Conservation (phyloP, 2,797 vertebrate species). For the Pygocentrus nattereri region DNA sequence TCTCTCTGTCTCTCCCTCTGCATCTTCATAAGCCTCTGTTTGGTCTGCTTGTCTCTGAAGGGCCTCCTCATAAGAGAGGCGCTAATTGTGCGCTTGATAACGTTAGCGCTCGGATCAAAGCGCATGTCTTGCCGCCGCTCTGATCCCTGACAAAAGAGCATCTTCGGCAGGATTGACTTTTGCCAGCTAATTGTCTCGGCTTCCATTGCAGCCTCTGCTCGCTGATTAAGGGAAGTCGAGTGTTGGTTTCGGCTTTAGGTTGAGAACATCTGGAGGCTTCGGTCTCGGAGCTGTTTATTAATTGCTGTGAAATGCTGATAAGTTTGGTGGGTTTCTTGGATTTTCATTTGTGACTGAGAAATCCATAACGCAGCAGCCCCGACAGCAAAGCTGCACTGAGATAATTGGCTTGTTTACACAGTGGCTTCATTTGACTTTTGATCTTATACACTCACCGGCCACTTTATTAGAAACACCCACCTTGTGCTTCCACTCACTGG, state of each 20-base stretch:
- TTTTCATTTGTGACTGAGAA: not conserved
- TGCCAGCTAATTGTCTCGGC: conserved; percentile 32
- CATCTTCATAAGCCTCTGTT: conserved; percentile 56
- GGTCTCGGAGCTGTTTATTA: not conserved
- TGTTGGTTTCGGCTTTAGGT: not conserved
- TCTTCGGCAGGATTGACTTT: conserved; percentile 39
- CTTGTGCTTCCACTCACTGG: too few relatives aligned
- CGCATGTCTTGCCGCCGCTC: conserved; percentile 4
- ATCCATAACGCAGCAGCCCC: not conserved
- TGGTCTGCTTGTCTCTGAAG: conserved; percentile 35
- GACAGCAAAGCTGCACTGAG: not conserved
- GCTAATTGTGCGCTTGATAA: conserved; percentile 73
- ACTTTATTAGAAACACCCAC: not conserved
- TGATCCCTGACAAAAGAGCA: conserved; percentile 7
- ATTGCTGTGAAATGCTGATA: not conserved
- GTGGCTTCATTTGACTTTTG: not conserved
- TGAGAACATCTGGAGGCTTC: not conserved
- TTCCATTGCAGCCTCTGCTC: not conserved
- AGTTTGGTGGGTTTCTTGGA: not conserved
- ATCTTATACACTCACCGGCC: not conserved
- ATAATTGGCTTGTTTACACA: not conserved
- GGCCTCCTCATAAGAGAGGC: conserved; percentile 72
- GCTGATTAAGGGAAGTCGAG: not conserved
- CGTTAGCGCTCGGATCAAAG: conserved; percentile 45
- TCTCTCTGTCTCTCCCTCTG: not conserved